Evolutionary conservation across 2,797 vertebrate genomes (phyloP), one percentile per base, ranked within the genome.

Genomic region (Syngnathus acus): DNA sequence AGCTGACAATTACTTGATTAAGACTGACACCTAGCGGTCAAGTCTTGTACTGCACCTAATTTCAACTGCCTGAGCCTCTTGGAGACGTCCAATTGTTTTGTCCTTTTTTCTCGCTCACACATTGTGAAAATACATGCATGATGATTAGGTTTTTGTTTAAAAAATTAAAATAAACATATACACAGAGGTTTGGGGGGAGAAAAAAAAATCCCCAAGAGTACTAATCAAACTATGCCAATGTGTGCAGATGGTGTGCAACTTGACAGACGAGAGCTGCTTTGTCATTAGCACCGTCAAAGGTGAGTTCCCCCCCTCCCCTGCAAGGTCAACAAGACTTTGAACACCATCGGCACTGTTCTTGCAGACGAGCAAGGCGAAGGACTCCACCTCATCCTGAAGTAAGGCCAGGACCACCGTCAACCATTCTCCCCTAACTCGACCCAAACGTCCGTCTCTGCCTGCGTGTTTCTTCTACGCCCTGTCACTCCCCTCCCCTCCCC

Each of bases 211-310:
- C 2, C 26, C 26, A 32, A 32, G 26, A 1, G 42, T 43, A 43
- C 3, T 43, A 43, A 43, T 6, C 45, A 17, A 14, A 17, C 6
- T 16, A 48, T 16, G 7, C 11, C 23, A 19, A 4, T 40, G 16
- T 16, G 17, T 11, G 37, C 77, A 96, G 95, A 94, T 97, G 95
- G 94, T 97, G 91, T 95, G 94, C 78, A 97, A 96, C 85, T 92
- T 97, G 84, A 91, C 93, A 69, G 95, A 97, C 72, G 95, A 97
- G 87, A 96, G 93, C 86, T 95, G 93, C 84, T 96, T 96, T 91
- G 87, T 95, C 84, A 94, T 97, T 86, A 92, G 92, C 86, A 94
- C 92, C 69, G 87, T 97, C 82, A 94, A 96, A 94, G 95, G 95
- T 96, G 90, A 32, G 73, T 73, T 2, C 26, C 26, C 2, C 26